A percentile compares a stretch with the other conserved stretches of the same genome.
phyloP scores from a whole-genome alignment of 2,888 invertebrate genomes.

The Kryphioiulus occultus region DNA sequence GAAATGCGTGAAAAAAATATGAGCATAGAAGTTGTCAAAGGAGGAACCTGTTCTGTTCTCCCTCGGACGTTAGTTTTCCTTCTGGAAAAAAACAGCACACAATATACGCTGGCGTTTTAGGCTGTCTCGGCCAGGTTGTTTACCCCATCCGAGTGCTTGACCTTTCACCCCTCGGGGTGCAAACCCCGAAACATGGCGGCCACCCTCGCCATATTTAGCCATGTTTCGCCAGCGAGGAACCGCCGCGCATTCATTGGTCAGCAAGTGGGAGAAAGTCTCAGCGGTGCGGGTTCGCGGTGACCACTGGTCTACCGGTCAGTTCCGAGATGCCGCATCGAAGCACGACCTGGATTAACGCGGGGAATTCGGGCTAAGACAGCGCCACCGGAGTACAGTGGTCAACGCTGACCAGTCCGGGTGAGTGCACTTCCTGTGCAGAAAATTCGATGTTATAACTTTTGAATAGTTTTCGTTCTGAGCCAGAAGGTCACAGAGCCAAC shows the following conservation, averaged over 20 bases:
- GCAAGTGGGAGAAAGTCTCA: background rate
- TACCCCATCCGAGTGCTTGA: conserved; percentile 15
- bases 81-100: background rate
- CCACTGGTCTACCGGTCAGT: no score
- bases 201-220: conserved; percentile 23
- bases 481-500: no score
- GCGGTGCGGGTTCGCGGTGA: conserved; percentile 8
- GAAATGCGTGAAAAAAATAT: background rate
- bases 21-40: background rate
- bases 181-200: conserved; percentile 23
- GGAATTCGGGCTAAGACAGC: background rate
- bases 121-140: conserved; percentile 14
- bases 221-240: background rate
- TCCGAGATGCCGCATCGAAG: background rate
- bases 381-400: conserved; percentile 4
- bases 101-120: background rate
- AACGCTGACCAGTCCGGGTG: background rate
- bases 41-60: conserved; percentile 23
- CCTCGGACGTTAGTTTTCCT: background rate
- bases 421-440: background rate
- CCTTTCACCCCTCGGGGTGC: conserved; percentile 23
- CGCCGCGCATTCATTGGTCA: background rate
- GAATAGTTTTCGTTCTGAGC: background rate
- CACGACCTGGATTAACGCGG: background rate
- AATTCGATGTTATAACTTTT: background rate